phyloP scores from a whole-genome alignment of 2,888 invertebrate species.

The Ormyrus labotus region DNA sequence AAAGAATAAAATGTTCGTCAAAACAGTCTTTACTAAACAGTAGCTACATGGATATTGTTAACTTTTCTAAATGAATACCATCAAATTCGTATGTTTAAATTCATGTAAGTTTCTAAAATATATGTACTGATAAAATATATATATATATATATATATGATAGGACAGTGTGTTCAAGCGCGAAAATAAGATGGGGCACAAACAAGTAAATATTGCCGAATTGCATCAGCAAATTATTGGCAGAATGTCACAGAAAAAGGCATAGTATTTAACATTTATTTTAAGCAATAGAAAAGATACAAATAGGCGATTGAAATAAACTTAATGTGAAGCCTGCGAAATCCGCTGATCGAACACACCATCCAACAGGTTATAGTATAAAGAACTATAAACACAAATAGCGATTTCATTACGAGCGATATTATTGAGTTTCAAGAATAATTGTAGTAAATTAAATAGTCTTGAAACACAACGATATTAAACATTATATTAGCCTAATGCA shows the following conservation, averaged over 20 bases:
- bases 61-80: conserved; percentile 35
- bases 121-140: conserved; percentile 6
- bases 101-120: conserved; percentile 29
- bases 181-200: conserved; percentile 46
- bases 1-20: background rate
- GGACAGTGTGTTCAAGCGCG: conserved; percentile 51
- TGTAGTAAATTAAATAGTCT: background rate
- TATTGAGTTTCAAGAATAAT: conserved; percentile 14
- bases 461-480: conserved; percentile 27
- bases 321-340: conserved; percentile 41
- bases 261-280: conserved; percentile 40
- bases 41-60: conserved; percentile 18
- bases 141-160: background rate
- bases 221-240: conserved; percentile 45
- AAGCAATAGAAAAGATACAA: conserved; percentile 48
- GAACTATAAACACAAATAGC: conserved; percentile 51
- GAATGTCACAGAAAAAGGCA: conserved; percentile 52
- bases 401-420: conserved; percentile 40
- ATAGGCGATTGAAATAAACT: conserved; percentile 42
- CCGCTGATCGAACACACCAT: conserved; percentile 47
- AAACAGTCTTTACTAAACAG: conserved; percentile 11
- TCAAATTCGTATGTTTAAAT: conserved; percentile 28
- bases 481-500: conserved; percentile 37
- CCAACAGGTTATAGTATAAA: conserved; percentile 36
- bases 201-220: conserved; percentile 24